A percentile compares a stretch with the other conserved stretches of the same genome.
Conservation (phyloP, 2,113 vertebrate species). For the Gnathochromis pfefferi region DNA sequence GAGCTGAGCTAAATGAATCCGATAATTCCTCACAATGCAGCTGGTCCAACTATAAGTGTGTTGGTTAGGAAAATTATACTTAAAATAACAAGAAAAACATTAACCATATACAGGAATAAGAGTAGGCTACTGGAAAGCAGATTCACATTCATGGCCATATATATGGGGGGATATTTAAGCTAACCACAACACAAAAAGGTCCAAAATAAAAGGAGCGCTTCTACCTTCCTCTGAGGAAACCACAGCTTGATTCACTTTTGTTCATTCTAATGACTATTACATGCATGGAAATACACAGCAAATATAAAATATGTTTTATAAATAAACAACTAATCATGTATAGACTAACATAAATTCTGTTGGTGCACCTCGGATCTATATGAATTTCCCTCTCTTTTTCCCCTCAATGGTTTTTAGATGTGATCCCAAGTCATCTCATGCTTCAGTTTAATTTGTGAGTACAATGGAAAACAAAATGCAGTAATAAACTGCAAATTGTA, state of each 20-base stretch:
- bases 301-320: neutral
- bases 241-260: neutral
- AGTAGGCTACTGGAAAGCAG: neutral
- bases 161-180: neutral
- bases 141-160: neutral
- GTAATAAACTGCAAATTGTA: neutral
- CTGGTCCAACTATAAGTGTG: neutral
- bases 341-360: neutral
- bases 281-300: neutral
- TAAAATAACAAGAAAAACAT: neutral
- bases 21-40: neutral
- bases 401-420: conserved; percentile 2
- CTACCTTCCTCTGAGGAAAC: neutral
- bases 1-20: neutral
- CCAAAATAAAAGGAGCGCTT: neutral
- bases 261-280: neutral
- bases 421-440: conserved; percentile 38
- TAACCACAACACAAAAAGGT: neutral
- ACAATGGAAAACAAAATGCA: conserved; percentile 37
- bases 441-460: conserved; percentile 30
- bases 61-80: neutral
- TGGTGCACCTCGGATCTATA: neutral
- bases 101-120: neutral
- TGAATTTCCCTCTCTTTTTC: neutral
- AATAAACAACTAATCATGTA: neutral